These are phyloP conservation scores for Umimayanthus kanabou DNA, from an alignment of 92 coral and sea anemone genomes.

Conservation along the genomic window DNA sequence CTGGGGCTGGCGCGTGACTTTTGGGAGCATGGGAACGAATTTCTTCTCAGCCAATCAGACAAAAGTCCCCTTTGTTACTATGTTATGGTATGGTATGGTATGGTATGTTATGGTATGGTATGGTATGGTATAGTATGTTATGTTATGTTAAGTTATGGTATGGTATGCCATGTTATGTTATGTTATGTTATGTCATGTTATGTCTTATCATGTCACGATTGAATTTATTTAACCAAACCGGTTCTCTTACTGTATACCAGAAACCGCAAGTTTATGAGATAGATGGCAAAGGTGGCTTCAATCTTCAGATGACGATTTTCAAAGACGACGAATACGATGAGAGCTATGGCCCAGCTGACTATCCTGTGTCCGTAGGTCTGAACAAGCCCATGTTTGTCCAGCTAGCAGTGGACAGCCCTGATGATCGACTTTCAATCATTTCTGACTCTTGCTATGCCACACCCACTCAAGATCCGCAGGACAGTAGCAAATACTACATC, in stretches of 20 bases:
- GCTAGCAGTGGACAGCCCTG: slow-evolving; percentile 37
- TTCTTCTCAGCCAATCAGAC: too few species aligned
- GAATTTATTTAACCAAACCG: neutral
- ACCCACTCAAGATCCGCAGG: slow-evolving; percentile 20
- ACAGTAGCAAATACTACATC: slow-evolving; percentile 23
- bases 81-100: neutral
- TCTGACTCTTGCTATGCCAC: slow-evolving; percentile 38
- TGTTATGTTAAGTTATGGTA: neutral
- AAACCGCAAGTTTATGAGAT: neutral
- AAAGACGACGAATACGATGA: neutral
- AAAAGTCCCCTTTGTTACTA: too few species aligned
- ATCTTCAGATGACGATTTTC: slow-evolving; percentile 41
- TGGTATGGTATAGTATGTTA: neutral
- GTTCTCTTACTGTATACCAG: neutral
- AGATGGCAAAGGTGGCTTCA: slow-evolving; percentile 29
- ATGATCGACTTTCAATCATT: slow-evolving; percentile 32
- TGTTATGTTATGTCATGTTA: neutral
- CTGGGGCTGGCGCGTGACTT: too few species aligned
- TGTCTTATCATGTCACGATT: too few species aligned
- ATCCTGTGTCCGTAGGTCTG: slow-evolving; percentile 11
- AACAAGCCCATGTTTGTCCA: slow-evolving; percentile 37
- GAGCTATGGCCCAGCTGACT: slow-evolving; percentile 20
- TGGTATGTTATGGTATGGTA: neutral
- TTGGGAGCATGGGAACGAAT: too few species aligned
- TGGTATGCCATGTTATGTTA: neutral